Percentiles rank a stretch among this genome's conserved stretches.
Evolutionary conservation across 2,888 invertebrate species (phyloP).

Genomic region (Orthosia incerta): DNA sequence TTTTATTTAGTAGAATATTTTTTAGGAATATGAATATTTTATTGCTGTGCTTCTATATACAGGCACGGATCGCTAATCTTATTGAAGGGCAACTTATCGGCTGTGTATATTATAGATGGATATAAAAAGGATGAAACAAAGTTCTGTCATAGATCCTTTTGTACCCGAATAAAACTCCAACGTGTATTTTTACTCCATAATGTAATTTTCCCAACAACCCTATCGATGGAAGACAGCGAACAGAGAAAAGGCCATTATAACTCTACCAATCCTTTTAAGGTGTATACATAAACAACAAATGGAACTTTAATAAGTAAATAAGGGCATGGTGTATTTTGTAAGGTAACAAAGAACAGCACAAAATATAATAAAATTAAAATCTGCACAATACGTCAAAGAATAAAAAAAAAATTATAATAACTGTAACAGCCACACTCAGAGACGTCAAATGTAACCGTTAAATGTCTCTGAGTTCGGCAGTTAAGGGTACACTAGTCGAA

Average conservation of each 20-base stretch:
- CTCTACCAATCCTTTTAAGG: constrained; percentile 44
- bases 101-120: not conserved
- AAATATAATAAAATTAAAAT: not conserved
- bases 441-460: too few species aligned
- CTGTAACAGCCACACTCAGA: too few species aligned
- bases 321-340: not conserved
- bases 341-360: not conserved
- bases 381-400: too few species aligned
- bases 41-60: not conserved
- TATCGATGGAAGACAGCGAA: constrained; percentile 40
- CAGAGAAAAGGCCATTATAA: constrained; percentile 52
- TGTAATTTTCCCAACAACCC: constrained; percentile 67
- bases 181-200: constrained; percentile 44
- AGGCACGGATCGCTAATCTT: not conserved
- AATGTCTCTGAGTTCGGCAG: too few species aligned
- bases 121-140: constrained; percentile 27
- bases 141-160: constrained; percentile 24
- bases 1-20: not conserved
- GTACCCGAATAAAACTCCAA: constrained; percentile 19
- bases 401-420: too few species aligned
- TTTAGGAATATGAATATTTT: not conserved
- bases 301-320: constrained; percentile 6
- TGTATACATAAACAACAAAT: constrained; percentile 32
- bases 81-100: not conserved
- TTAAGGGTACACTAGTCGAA: too few species aligned